Evolutionary conservation across 1,140 invertebrate species (phyloP).

Genomic region (Diorhabda sublineata): DNA sequence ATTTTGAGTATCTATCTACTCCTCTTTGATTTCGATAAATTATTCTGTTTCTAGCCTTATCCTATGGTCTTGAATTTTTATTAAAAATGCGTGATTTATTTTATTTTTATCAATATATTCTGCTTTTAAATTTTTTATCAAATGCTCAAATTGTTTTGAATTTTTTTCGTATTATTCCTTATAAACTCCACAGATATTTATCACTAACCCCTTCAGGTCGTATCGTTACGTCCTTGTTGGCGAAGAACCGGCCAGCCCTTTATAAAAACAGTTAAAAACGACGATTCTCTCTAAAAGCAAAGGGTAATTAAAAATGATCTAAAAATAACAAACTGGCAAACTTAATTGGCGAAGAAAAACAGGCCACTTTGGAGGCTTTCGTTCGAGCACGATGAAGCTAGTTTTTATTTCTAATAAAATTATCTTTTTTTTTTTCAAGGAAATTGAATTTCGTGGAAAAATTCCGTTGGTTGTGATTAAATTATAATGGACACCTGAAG

Average conservation of each 20-base stretch:
- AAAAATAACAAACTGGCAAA: constrained; percentile 40
- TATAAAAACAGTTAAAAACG: constrained; percentile 34
- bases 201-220: no score
- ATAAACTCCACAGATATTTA: no score
- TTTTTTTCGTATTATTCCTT: no score
- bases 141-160: no score
- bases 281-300: constrained; percentile 34
- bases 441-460: constrained; percentile 2
- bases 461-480: neutral
- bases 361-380: constrained; percentile 25
- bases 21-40: no score
- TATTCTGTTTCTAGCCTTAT: no score
- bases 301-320: constrained; percentile 40
- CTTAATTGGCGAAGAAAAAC: constrained; percentile 41
- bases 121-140: no score
- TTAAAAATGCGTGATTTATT: no score
- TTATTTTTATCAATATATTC: no score
- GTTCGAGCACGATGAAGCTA: constrained; percentile 9
- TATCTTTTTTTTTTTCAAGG: constrained; percentile 4
- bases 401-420: constrained; percentile 21
- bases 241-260: constrained; percentile 8
- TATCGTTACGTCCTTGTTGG: neutral
- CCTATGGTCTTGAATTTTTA: no score
- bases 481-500: neutral
- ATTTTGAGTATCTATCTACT: no score